phyloP scores from a whole-genome alignment of 2,888 invertebrate genomes.

The Caradrina kadenii region DNA sequence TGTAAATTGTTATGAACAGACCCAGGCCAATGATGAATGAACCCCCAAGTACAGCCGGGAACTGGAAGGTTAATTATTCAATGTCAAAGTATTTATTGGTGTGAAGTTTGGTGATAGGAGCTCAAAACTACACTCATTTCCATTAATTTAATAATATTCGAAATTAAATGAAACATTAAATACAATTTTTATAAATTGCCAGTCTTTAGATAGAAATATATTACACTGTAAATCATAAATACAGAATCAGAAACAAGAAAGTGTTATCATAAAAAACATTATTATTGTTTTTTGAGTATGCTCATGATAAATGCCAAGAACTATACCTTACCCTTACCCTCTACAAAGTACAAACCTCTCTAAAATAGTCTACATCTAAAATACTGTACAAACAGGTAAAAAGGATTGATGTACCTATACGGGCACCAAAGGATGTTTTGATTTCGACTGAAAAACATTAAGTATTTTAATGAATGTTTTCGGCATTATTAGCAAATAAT shows the following conservation, averaged over 20 bases:
- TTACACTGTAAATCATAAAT: too few species aligned
- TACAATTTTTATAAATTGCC: too few species aligned
- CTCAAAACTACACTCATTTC: too few species aligned
- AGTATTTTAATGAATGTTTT: neutral
- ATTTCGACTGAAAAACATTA: slow-evolving; percentile 23
- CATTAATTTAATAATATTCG: too few species aligned
- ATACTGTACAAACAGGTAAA: slow-evolving; percentile 10
- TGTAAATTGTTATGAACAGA: slow-evolving; percentile 69
- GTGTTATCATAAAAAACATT: too few species aligned
- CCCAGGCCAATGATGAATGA: slow-evolving; percentile 70
- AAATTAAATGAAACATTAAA: too few species aligned
- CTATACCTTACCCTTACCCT: neutral
- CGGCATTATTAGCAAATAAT: neutral
- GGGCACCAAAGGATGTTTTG: slow-evolving; percentile 1
- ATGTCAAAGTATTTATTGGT: too few species aligned
- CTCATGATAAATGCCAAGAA: too few species aligned
- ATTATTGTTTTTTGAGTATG: too few species aligned
- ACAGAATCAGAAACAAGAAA: too few species aligned
- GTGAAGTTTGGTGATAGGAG: too few species aligned
- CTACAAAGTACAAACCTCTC: slow-evolving; percentile 12
- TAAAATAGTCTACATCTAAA: slow-evolving; percentile 19
- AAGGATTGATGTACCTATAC: slow-evolving; percentile 30
- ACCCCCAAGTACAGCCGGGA: slow-evolving; percentile 68
- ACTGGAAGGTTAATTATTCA: slow-evolving; percentile 66
- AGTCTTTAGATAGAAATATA: too few species aligned